These are phyloP conservation scores for Agrilus mali DNA, from an alignment of 2,888 invertebrate species.

Conservation along the genomic window DNA sequence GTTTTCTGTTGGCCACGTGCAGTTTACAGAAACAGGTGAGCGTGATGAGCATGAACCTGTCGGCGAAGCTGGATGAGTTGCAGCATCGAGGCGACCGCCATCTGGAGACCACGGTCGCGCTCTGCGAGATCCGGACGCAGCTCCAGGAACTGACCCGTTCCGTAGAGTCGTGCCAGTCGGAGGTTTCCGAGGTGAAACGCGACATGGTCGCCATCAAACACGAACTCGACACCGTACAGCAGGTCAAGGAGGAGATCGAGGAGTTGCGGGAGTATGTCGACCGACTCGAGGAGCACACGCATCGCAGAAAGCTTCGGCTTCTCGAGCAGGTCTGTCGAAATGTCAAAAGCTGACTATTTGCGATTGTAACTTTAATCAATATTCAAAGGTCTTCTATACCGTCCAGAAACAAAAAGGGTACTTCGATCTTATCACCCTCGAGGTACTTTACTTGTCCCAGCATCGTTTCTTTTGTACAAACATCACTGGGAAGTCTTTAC, in stretches of 20 bases:
- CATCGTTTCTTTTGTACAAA: too few relatives aligned
- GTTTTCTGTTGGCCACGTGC: slow-evolving; percentile 4
- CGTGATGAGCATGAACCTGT: slow-evolving; percentile 95
- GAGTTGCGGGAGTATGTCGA: slow-evolving; percentile 87
- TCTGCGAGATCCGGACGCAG: slow-evolving; percentile 86
- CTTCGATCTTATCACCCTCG: too few relatives aligned
- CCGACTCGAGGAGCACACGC: slow-evolving; percentile 81
- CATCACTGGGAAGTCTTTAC: too few relatives aligned
- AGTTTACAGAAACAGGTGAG: slow-evolving; percentile 96
- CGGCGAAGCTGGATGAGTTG: slow-evolving; percentile 87
- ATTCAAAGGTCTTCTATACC: too few relatives aligned
- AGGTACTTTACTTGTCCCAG: too few relatives aligned
- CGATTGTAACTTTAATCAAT: too few relatives aligned
- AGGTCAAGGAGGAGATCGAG: slow-evolving; percentile 90
- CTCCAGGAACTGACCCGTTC: slow-evolving; percentile 88
- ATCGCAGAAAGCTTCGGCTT: slow-evolving; percentile 77
- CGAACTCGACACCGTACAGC: slow-evolving; percentile 86
- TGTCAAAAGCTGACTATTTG: not conserved
- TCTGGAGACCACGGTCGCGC: slow-evolving; percentile 85
- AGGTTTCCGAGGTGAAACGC: slow-evolving; percentile 85
- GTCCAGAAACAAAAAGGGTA: too few relatives aligned
- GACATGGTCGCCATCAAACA: slow-evolving; percentile 93
- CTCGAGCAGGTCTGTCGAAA: slow-evolving; percentile 68
- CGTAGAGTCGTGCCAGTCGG: slow-evolving; percentile 89
- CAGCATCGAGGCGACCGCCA: slow-evolving; percentile 72